Base-by-base conservation (phyloP, 2,888 invertebrate genomes). In the Trichopoda pennipes region DNA sequence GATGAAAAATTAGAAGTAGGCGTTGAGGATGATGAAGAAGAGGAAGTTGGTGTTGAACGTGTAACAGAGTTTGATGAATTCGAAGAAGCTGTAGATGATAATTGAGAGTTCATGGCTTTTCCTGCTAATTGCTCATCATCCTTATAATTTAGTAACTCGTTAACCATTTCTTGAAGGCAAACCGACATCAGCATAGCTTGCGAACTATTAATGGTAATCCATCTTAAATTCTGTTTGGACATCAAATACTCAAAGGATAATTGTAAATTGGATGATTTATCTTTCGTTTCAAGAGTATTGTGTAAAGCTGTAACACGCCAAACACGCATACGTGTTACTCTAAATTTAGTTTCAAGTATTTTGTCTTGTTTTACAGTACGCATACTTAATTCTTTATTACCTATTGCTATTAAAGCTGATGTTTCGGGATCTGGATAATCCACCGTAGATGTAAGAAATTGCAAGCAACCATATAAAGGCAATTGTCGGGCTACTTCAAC, bases 151-250 rank as follows among this genome's bases (percentile, higher is more conserved):
- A 89, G 81, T 68, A 99, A 92, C 91, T 99, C 99, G 88, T 98
- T 97, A 0, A 99, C 99, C 94, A 99, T 97, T 8, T 96, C 95
- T 93, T 98, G 96, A 76, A 99, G 93, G 89, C 98, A 98, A 75
- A 98, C 96, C 38, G 98, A 98, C 93, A 99, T 97, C 83, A 99
- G 93, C 90, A 99, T 98, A 1, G 98, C 97, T 92, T 97, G 96
- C 85, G 96, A 95, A 85, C 97, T 98, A 72, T 94, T 93, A 86
- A 99, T 94, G 23, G 97, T 97, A 84, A 99, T 95, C 99, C 99
- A 99, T 88, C 97, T 95, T 80, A 99, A 92, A 84, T 95, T 95
- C 89, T 98, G 97, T 91, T 96, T 97, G 35, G 95, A 95, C 92
- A 98, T 94, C 78, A 99, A 93, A 92, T 99, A 99, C 91, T 99